Percentiles rank a stretch among this genome's conserved stretches.
These are phyloP conservation scores for Rhinogobio ventralis DNA, from an alignment of 2,797 vertebrate species.

Conservation along the genomic window DNA sequence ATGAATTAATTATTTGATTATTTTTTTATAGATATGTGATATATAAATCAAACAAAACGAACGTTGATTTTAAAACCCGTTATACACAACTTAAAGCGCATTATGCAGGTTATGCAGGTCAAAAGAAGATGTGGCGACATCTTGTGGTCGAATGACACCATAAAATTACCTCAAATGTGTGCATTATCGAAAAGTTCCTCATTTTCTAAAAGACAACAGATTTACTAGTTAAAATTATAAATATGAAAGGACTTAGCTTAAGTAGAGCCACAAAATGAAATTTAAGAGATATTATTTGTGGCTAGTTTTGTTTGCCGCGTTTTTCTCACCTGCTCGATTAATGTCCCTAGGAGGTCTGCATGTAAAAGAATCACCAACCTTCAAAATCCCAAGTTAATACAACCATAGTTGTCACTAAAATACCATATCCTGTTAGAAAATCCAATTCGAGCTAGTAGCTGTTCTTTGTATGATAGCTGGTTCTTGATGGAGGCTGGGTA, in stretches of 20 bases:
- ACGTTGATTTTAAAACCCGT: background rate
- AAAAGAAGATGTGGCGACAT: conserved; percentile 31
- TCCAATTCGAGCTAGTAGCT: background rate
- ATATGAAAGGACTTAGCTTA: background rate
- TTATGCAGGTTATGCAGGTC: background rate
- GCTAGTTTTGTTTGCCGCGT: background rate
- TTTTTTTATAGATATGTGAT: background rate
- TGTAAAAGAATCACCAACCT: background rate
- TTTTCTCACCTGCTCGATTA: background rate
- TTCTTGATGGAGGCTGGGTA: background rate
- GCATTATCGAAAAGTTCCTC: background rate
- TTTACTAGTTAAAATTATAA: background rate
- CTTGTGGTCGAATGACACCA: background rate
- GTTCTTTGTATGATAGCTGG: no score
- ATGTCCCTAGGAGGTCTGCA: background rate
- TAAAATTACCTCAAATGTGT: background rate
- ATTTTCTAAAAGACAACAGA: background rate
- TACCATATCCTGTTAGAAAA: background rate
- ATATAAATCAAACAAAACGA: background rate
- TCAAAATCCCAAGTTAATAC: background rate
- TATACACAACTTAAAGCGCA: background rate
- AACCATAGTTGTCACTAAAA: background rate
- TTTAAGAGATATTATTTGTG: background rate
- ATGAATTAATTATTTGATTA: accelerated
- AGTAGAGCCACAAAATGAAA: background rate